Evolutionary conservation across 2,113 vertebrate genomes (phyloP), one percentile per base, ranked within the genome.

Genomic region (Heptranchias perlo): DNA sequence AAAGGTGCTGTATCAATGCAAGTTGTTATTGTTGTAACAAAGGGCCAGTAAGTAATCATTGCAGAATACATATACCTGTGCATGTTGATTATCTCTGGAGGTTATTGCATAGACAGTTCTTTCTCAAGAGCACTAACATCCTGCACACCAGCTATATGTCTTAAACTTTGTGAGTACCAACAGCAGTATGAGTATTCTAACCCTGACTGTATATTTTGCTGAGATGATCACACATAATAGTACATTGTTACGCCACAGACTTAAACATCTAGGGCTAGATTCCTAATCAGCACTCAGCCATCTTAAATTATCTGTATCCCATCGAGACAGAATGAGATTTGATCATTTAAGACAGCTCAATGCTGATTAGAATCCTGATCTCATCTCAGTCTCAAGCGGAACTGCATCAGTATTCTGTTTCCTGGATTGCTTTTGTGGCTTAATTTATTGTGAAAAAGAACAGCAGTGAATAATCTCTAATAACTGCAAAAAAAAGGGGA

Each of bases 381-480:
- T 69, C n/a, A 35, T 31, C 62, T 69, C 39, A 44, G 31, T n/a
- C 28, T 94, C 62, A 64, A 93, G 35, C 31, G 39, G 91, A 35
- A 25, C 21, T 2, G 64, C 93, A 47, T 93, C 5, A 23, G 58
- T 23, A 93, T 62, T 64, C 35, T 62, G 89, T 64, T 23, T 39
- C 58, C 89, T 62, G 58, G 16, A 62, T 93, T 58, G 18, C 16
- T 39, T n/a, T 39, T 93, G 89, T 93, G 31, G 6, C 18, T 62
- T 93, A 62, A 62, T 93, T 62, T 64, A 93, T 93, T 62, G 89
- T 39, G 16, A 39, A 93, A 93, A n/a, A 62, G 89, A 93, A 62
- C 58, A 93, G 89, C 89, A 93, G 35, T 93, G 89, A 93, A 62
- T 93, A 39, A 6, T 62, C 58, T n/a, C 14, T 92, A 21, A 16